Evolutionary conservation across 2,888 invertebrate genomes (phyloP).

Genomic region (Brachypalpus laphriformis): DNA sequence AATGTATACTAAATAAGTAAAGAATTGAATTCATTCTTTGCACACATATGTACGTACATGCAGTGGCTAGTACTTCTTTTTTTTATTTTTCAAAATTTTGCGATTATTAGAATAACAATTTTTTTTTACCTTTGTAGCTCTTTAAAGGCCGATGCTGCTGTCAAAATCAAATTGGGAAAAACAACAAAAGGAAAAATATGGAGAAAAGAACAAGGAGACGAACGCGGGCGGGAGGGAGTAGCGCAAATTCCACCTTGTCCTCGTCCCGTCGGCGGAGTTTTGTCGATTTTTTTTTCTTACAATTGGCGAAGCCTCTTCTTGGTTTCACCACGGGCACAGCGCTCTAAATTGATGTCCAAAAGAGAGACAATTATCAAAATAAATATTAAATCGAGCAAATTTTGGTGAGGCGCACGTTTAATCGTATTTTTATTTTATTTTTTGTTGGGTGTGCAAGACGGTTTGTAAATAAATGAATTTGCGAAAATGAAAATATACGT

Average conservation of each 20-base stretch:
- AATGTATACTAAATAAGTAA: slow-evolving; percentile 15
- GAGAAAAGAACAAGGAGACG: slow-evolving; percentile 32
- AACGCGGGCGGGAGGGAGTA: slow-evolving; percentile 28
- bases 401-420: slow-evolving; percentile 23
- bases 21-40: neutral
- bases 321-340: slow-evolving; percentile 13
- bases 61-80: slow-evolving; percentile 26
- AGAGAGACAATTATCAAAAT: slow-evolving; percentile 54
- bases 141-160: slow-evolving; percentile 30
- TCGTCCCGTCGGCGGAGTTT: slow-evolving; percentile 3
- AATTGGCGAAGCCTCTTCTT: slow-evolving; percentile 49
- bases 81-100: neutral
- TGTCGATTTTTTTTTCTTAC: slow-evolving; percentile 37
- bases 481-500: slow-evolving; percentile 48
- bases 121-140: slow-evolving; percentile 35
- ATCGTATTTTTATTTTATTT: slow-evolving; percentile 5
- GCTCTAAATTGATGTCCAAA: slow-evolving; percentile 44
- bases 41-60: slow-evolving; percentile 18
- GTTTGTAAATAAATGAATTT: slow-evolving; percentile 45
- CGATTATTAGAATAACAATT: slow-evolving; percentile 34
- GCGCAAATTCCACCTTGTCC: slow-evolving; percentile 47
- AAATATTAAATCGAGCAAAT: slow-evolving; percentile 14
- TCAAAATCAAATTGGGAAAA: slow-evolving; percentile 35
- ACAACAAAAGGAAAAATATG: slow-evolving; percentile 18
- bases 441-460: too few species aligned